Evolutionary conservation across 2,797 vertebrate species (phyloP).

Genomic region (Delichon dasypus): DNA sequence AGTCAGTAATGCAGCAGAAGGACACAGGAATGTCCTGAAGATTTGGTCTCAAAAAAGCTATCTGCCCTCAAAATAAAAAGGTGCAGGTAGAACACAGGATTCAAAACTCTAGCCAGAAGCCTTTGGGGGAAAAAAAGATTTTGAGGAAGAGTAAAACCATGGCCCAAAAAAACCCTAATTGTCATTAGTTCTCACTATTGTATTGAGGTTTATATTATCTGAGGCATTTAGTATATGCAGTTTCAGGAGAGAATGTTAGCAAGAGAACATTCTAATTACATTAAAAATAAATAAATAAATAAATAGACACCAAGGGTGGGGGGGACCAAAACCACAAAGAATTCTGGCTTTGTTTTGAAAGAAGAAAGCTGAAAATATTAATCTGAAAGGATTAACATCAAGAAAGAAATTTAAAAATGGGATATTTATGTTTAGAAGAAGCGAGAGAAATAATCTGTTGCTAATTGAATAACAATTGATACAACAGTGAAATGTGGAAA

Average conservation of each 20-base stretch:
- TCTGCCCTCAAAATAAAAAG: not conserved
- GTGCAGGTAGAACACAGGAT: not conserved
- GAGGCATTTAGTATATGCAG: not conserved
- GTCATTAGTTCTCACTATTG: not conserved
- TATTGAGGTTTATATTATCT: not conserved
- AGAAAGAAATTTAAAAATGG: not conserved
- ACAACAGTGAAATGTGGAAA: not conserved
- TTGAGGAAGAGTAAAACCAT: not conserved
- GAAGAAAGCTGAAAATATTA: not conserved
- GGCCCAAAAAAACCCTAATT: not conserved
- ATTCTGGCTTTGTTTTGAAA: not conserved
- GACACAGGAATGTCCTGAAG: not conserved
- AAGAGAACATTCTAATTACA: not conserved
- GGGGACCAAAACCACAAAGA: rapidly evolving
- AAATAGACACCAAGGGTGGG: not conserved
- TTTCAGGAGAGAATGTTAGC: not conserved
- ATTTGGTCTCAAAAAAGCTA: not conserved
- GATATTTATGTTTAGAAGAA: not conserved
- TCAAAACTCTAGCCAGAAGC: not conserved
- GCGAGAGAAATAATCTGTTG: not conserved
- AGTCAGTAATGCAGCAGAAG: not conserved
- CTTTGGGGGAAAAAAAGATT: not conserved
- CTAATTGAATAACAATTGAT: not conserved
- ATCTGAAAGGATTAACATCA: not conserved
- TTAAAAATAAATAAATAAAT: not conserved